Evolutionary conservation across 2,113 vertebrate species (phyloP).

Genomic region (Trinectes maculatus): DNA sequence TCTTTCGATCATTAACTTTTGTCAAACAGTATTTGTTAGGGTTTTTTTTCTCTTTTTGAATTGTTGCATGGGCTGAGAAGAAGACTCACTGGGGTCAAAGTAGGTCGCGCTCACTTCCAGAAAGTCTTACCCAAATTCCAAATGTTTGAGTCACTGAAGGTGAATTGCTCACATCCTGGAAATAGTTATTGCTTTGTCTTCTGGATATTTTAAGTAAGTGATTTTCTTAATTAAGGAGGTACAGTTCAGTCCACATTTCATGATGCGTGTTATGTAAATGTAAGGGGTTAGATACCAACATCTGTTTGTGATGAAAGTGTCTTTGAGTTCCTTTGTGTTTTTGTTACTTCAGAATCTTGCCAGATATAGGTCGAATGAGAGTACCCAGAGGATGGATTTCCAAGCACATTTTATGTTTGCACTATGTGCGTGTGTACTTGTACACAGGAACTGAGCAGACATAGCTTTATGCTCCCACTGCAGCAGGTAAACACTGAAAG

Average conservation of each 20-base stretch:
- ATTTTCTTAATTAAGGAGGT: no score
- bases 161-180: conserved; percentile 33
- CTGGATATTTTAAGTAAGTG: conserved; percentile 9
- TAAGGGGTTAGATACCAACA: no score
- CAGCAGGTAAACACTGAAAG: conserved; percentile 51
- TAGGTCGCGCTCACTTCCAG: conserved; percentile 47
- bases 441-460: conserved; percentile 11
- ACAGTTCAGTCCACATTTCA: no score
- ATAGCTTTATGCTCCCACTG: conserved; percentile 17
- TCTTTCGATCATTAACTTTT: conserved; percentile 12
- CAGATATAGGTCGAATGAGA: background rate
- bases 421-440: background rate
- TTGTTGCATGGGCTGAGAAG: background rate
- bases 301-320: no score
- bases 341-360: background rate
- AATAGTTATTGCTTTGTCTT: conserved; percentile 15
- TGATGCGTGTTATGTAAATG: no score
- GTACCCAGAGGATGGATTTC: no score
- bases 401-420: background rate
- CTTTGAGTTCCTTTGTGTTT: no score
- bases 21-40: background rate
- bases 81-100: conserved; percentile 54
- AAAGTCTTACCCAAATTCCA: conserved; percentile 65
- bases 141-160: conserved; percentile 70
- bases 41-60: background rate